Base-by-base conservation (phyloP, 2,797 vertebrate species). In the Antennarius maculatus region DNA sequence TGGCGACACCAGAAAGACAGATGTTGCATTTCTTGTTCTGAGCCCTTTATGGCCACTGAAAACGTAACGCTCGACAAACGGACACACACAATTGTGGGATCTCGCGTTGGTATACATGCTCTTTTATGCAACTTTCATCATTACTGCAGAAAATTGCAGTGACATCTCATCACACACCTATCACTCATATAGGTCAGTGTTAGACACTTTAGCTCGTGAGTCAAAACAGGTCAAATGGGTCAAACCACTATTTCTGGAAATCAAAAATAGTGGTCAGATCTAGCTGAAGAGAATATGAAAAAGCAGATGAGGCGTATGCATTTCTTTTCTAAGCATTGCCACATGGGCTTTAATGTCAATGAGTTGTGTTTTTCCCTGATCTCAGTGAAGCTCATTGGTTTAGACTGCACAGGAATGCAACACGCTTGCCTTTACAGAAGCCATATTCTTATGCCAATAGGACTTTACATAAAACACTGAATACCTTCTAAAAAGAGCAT, bases 291-390 rank as follows among this genome's bases (percentile, higher is more conserved):
- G 7, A 34, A 56, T 69, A 76, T 66, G 54, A 43, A 71, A 73
- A 55, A 48, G 64, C 69, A 80, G 71, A 82, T 71, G 74, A 88
- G 75, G 80, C 73, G 42, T 66, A 66, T 51, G 74, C 69, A 66
- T 86, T 76, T 78, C 39, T 77, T 63, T 70, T 83, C 71, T 34
- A 51, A 63, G 51, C 67, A 48, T 67, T 54, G 71, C 81, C 81
- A 84, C 77, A 68, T 73, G 80, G 82, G 76, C 83, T 84, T 86
- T 73, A 71, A 82, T 73, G 81, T 83, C 63, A 62, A 74, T 86
- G 69, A 84, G 59, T 65, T 67, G 74, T 69, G 58, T 76, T 86
- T 85, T 81, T 92, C 90, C 89, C 89, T 90, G 89, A 91, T 89
- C 87, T 86, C 77, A 69, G 84, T 64, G 77, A 67, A 77, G 77